Percentiles rank a stretch among this genome's conserved stretches.
These are phyloP conservation scores for Botia kubotai DNA, from an alignment of 2,797 vertebrate genomes.

Conservation along the genomic window DNA sequence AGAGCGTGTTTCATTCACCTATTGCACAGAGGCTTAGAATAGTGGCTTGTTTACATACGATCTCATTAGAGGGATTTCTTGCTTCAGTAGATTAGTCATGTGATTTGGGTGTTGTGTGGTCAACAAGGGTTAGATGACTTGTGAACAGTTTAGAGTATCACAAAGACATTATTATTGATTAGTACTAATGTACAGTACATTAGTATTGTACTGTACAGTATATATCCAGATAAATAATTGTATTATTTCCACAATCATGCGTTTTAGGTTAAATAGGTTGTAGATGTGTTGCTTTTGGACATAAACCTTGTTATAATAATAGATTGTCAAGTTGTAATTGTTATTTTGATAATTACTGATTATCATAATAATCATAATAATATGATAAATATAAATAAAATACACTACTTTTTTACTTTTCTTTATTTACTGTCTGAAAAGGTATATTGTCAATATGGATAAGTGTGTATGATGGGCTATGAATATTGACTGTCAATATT, in stretches of 20 bases:
- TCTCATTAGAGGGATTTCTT: slow-evolving; percentile 58
- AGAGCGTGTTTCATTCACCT: slow-evolving; percentile 23
- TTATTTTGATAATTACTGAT: neutral
- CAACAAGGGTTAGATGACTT: neutral
- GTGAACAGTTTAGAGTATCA: neutral
- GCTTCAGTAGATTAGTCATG: slow-evolving; percentile 44
- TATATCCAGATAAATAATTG: neutral
- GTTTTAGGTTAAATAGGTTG: neutral
- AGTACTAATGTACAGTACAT: no score
- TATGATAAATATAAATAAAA: neutral
- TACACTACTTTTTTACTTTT: no score
- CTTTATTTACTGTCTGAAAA: no score
- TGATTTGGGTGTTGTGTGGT: slow-evolving; percentile 45
- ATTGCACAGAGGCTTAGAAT: slow-evolving; percentile 52
- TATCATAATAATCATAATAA: neutral
- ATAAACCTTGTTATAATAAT: neutral
- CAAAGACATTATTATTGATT: neutral
- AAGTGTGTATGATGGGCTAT: neutral
- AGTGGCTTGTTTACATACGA: slow-evolving; percentile 56
- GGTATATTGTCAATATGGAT: neutral
- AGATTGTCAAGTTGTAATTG: neutral
- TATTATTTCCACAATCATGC: neutral
- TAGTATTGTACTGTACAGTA: neutral
- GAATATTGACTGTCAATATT: neutral
- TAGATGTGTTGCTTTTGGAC: no score